Evolutionary conservation across 2,113 vertebrate genomes (phyloP), one percentile per base, ranked within the genome.

Genomic region (Psettodes erumei): DNA sequence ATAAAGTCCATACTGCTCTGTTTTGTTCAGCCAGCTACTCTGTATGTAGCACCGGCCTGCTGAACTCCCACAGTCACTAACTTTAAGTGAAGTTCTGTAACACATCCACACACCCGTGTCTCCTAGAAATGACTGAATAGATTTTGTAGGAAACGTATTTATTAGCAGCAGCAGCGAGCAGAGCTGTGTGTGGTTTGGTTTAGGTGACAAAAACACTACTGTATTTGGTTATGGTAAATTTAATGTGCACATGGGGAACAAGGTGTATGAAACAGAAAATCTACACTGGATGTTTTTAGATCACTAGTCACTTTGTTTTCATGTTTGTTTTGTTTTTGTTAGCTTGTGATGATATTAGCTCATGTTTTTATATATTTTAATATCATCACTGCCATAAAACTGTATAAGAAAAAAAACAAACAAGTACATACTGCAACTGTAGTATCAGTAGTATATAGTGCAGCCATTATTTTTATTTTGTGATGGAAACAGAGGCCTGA

Each of bases 291-390:
- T 58, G n/a, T n/a, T 25, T 67, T 54, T 55, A n/a, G 35, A 25
- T n/a, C 15, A n/a, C n/a, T n/a, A n/a, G n/a, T n/a, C n/a, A n/a
- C n/a, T n/a, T n/a, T n/a, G n/a, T n/a, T n/a, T n/a, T n/a, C n/a
- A n/a, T n/a, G n/a, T n/a, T n/a, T n/a, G n/a, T n/a, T 37, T 11
- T 38, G 6, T 50, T 58, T 23, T 38, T 32, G 13, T 16, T 18
- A 37, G 21, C 21, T 11, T 23, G 16, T 8, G 3, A 67, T 21
- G 3, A 56, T 63, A 56, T 74, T 65, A 51, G 25, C 56, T 50
- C n/a, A n/a, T n/a, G n/a, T 42, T 81, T 87, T 79, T 64, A 32
- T 69, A 64, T 58, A 70, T 35, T 75, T 56, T 37, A 28, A 51
- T 30, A 8, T 30, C 13, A 12, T 53, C 16, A 25, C 6, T 48